Base-by-base conservation (phyloP, 2,888 invertebrate species). In the Temnothorax unifasciatus region DNA sequence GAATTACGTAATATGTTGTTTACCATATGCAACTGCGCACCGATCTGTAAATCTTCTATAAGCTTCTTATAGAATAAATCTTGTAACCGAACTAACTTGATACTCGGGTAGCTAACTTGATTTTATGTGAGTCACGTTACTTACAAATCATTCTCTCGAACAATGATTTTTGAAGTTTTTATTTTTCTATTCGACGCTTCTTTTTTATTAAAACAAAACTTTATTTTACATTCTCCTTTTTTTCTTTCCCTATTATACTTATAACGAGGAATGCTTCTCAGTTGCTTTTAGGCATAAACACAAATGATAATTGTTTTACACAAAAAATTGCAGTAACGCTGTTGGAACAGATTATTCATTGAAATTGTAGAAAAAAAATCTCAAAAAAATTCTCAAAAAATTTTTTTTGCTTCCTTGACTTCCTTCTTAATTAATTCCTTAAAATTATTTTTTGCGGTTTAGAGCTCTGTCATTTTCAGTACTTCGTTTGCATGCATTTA, bases 1-100 rank as follows among this genome's bases (percentile, higher is more conserved):
- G n/a, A 25, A 15, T 74, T 4, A 38, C 15, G n/a, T 18, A 25
- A 21, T 38, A 38, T 13, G 2, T 41, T 74, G 44, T 74, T 74
- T 74, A 74, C 59, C 29, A 29, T 44, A n/a, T 29, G 15, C 44
- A 44, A 29, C 11, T 63, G 41, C 15, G 44, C 29, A 18, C 1
- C 1, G n/a, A 13, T 61, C 13, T 74, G 8, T 59, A 34, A 41
- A 25, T 4, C 44, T 5, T 8, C 0, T 18, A 50, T 74, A 74
- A 74, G 25, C 59, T 59, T n/a, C 61, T 74, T 74, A 73, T n/a
- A 44, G 3, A 61, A 44, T 8, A 74, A 74, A 74, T 74, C 61
- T 61, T n/a, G 29, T 63, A 74, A 59, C 5, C 8, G 13, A 74
- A 74, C 29, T 34, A 34, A 34, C 29, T 69, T 52, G 34, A 52